Percentiles rank a stretch among this genome's conserved stretches.
phyloP scores from a whole-genome alignment of 1,140 invertebrate species.

The Drosophila rhopaloa region DNA sequence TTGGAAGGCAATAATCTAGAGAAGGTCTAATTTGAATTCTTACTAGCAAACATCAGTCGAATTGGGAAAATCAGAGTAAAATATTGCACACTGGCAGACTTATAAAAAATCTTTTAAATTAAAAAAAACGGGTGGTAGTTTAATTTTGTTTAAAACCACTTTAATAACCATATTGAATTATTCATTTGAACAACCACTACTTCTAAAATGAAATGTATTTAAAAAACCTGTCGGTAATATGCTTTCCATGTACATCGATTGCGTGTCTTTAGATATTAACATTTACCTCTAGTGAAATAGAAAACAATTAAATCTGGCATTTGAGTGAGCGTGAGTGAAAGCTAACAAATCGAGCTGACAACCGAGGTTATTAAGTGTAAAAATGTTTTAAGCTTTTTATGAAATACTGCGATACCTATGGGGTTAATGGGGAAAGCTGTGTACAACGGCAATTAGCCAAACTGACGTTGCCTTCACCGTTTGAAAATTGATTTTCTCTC shows the following conservation, averaged over 20 bases:
- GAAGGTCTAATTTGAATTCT: too few relatives aligned
- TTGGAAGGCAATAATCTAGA: not conserved
- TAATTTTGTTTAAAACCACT: too few relatives aligned
- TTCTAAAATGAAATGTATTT: too few relatives aligned
- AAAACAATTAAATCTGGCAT: conserved; percentile 21
- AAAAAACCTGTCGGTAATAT: not conserved
- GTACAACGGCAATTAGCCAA: conserved; percentile 37
- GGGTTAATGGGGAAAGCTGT: conserved; percentile 31
- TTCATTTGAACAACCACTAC: too few relatives aligned
- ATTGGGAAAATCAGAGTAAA: too few relatives aligned
- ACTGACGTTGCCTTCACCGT: conserved; percentile 22
- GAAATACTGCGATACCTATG: not conserved
- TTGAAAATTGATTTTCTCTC: conserved; percentile 39
- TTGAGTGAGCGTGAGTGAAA: not conserved
- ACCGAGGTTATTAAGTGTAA: not conserved
- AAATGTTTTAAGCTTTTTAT: conserved; percentile 10
- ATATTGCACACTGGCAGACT: too few relatives aligned
- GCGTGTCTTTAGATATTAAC: conserved; percentile 7
- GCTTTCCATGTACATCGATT: conserved; percentile 5
- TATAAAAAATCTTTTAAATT: too few relatives aligned
- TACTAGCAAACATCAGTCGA: too few relatives aligned
- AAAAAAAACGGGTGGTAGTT: too few relatives aligned
- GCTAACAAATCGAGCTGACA: conserved; percentile 10
- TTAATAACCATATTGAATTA: too few relatives aligned
- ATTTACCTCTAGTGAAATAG: conserved; percentile 7